Base-by-base conservation (phyloP, 2,113 vertebrate genomes). In the Pelmatolapia mariae region DNA sequence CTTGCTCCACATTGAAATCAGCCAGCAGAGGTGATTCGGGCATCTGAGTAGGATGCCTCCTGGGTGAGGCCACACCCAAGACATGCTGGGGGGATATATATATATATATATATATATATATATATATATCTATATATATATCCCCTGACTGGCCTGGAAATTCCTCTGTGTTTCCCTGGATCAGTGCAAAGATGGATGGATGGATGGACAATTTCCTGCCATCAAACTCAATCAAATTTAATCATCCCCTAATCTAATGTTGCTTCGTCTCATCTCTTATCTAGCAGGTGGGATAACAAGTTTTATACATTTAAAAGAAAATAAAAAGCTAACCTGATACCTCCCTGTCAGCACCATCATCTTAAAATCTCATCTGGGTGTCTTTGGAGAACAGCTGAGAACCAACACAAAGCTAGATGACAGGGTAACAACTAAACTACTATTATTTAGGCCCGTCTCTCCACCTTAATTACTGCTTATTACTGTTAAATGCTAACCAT, bases 401-500 rank as follows among this genome's bases (percentile, higher is more conserved):
- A 15, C 50, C 38, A 53, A 80, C 29, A n/a, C 8, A 10, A 19
- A 57, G 38, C 26, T 38, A 24, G 31, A 91, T 86, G 86, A 89
- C 16, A 9, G 82, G 57, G 52, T 18, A 19, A 56, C 22, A 4
- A 33, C 82, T 57, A 24, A 66, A 54, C 16, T 3, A 57, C 59
- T 33, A 76, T 84, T 68, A 94, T 90, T 82, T 57, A 7, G 3
- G 29, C 63, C 45, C 6, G 5, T 52, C 33, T 26, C 85, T n/a
- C 36, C 81, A 31, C 78, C 61, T 87, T 15, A 85, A 84, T 88
- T 50, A 83, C 80, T 50, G 82, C 31, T 82, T 85, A 89, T 86
- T 85, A 87, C 82, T 15, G 43, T 76, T 89, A 88, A 91, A 91
- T 50, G 81, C 80, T 59, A 86, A 88, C 63, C 82, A 87, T 45